Base-by-base conservation (phyloP, 2,113 vertebrate genomes). In the Pagrus major region DNA sequence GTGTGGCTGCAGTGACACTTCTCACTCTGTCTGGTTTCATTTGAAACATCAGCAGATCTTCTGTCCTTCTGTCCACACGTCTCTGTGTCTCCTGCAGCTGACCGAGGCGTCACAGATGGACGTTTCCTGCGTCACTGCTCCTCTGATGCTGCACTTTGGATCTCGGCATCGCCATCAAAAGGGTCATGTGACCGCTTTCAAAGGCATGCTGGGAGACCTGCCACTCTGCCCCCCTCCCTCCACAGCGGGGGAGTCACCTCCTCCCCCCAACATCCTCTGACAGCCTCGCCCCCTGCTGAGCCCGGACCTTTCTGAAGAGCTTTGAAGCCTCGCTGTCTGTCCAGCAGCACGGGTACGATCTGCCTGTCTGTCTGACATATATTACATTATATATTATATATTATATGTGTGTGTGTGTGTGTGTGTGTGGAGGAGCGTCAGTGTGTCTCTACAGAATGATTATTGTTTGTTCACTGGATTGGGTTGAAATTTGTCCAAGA, bases 161-260 rank as follows among this genome's bases (percentile, higher is more conserved):
- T 27, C 33, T 5, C 33, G 29, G 20, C 31, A 9, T 15, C 52
- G 0, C 64, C 64, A 39, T 77, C 64, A 46, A 68, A 66, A 41
- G 54, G 47, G 49, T 66, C 60, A 75, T 23, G 72, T 65, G 73
- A 56, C 61, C 15, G 1, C 49, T 37, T 46, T 66, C 29, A 66
- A 44, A 66, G 49, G 51, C 64, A 68, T 77, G 64, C 54, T 77
- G 75, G 75, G 63, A 68, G 52, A 44, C 1, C 8, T 1, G 20
- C 51, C 39, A 6, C 47, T n/a, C 16, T 5, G 2, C 1, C 42
- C 23, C 5, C 46, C 60, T 35, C 33, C 16, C 31, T 10, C 56
- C 33, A 5, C 71, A 61, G 58, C 1, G 16, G 33, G 56, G 25
- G 42, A 25, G 52, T 20, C 41, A 29, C 29, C 21, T 1, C n/a